A percentile compares a stretch with the other conserved stretches of the same genome.
phyloP scores from a whole-genome alignment of 2,797 vertebrate species.

The Myotis planiceps region DNA sequence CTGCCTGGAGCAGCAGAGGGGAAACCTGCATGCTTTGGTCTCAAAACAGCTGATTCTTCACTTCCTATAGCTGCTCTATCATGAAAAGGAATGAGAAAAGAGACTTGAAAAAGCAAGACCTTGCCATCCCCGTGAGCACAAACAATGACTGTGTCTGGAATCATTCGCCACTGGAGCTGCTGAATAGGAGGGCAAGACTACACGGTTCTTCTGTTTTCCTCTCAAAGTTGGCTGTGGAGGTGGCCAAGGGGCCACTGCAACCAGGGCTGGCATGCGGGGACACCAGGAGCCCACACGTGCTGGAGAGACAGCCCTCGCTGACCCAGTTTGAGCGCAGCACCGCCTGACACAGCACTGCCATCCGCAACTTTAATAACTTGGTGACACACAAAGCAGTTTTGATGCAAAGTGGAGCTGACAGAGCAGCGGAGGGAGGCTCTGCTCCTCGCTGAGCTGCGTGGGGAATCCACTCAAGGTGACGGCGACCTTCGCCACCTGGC shows the following conservation, averaged over 20 bases:
- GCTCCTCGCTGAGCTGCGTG: constrained; percentile 60
- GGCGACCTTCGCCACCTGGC: constrained; percentile 81
- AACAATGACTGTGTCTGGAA: constrained; percentile 64
- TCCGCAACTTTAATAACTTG: constrained; percentile 86
- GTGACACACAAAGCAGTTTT: constrained; percentile 86
- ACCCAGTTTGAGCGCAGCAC: constrained; percentile 83
- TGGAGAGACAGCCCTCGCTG: constrained; percentile 67
- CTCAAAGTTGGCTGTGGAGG: constrained; percentile 69
- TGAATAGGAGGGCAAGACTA: constrained; percentile 73
- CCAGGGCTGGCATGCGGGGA: constrained; percentile 46
- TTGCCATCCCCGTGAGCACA: constrained; percentile 44
- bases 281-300: constrained; percentile 65
- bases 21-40: neutral
- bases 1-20: neutral
- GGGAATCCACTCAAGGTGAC: constrained; percentile 86
- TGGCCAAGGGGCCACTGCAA: constrained; percentile 12
- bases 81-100: constrained; percentile 53
- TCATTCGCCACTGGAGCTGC: constrained; percentile 80
- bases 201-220: constrained; percentile 59
- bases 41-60: constrained; percentile 47
- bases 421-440: constrained; percentile 77
- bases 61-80: constrained; percentile 39
- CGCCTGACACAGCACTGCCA: constrained; percentile 63
- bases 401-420: constrained; percentile 88
- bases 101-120: constrained; percentile 66